Evolutionary conservation across 2,113 vertebrate species (phyloP), one percentile per base, ranked within the genome.

Genomic region (Scolopax mira): DNA sequence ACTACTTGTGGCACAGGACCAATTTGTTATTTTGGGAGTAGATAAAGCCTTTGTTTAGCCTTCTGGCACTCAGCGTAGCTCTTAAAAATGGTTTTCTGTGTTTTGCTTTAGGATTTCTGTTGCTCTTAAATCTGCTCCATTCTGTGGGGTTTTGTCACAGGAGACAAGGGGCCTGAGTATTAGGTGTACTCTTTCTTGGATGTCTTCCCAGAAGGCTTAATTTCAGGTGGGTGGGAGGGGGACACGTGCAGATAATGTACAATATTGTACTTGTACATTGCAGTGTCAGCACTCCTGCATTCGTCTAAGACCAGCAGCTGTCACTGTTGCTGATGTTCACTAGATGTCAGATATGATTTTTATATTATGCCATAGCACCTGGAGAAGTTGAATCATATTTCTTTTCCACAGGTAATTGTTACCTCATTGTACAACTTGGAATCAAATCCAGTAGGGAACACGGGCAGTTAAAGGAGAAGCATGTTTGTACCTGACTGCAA

Each of bases 1-100:
- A 44, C 67, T 55, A 37, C 78, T 95, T 7, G 6, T 95, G 94
- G 92, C 89, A 88, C 69, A 79, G 67, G 90, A 82, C 88, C 95
- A 85, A 13, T 87, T 85, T 93, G 79, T 96, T 93, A 89, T 96
- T 97, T 75, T 75, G 90, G 51, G 70, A 89, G 91, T 42, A 97
- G 94, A 97, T 95, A 96, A 95, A 96, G 93, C 61, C 88, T 94
- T 96, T 95, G 78, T 93, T 97, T 92, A 92, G 62, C 90, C 75
- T 96, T 94, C 96, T 97, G 95, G 96, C 96, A 92, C 65, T 89
- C 77, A 24, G 18, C 3, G 2, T n/a, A 89, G 89, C 72, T 93
- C 91, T 96, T 94, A 89, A 93, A 97, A 96, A 92, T 71, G 82
- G 65, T 73, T 84, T 92, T 79, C 86, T 97, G 96, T 97, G 93